Percentiles rank a stretch among this genome's conserved stretches.
These are phyloP conservation scores for Trematocara nigrifrons DNA, from an alignment of 2,113 vertebrate genomes.

Conservation along the genomic window DNA sequence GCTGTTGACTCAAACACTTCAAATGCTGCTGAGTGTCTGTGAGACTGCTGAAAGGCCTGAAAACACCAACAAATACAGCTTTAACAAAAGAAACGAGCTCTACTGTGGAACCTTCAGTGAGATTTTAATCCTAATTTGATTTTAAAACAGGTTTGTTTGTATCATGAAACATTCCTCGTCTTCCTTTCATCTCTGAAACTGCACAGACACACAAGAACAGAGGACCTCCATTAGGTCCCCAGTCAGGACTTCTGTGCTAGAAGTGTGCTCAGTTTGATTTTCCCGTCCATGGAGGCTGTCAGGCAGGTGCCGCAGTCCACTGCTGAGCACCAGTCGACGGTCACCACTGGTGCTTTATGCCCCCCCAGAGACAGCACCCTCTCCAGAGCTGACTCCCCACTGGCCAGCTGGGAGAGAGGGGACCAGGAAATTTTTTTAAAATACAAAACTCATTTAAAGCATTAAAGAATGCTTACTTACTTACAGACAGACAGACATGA, in stretches of 20 bases:
- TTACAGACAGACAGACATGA: neutral
- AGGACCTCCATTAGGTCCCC: neutral
- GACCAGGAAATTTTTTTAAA: neutral
- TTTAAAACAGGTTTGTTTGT: neutral
- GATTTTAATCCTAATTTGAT: constrained; percentile 18
- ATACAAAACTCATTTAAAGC: neutral
- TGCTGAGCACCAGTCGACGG: constrained; percentile 93
- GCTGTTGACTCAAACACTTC: neutral
- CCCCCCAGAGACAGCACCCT: constrained; percentile 86
- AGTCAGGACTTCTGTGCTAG: constrained; percentile 79
- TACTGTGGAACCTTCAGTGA: neutral
- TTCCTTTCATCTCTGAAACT: neutral
- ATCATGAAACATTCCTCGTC: neutral
- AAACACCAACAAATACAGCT: neutral
- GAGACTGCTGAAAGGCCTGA: neutral
- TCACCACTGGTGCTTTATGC: constrained; percentile 93
- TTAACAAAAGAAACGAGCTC: neutral
- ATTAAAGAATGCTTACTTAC: neutral
- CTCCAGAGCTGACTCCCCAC: constrained; percentile 81
- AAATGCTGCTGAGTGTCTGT: neutral
- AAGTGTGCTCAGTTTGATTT: constrained; percentile 94
- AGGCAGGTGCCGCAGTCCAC: constrained; percentile 96
- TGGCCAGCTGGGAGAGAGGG: constrained; percentile 72
- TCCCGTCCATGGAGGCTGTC: constrained; percentile 96
- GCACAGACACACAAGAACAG: neutral